Evolutionary conservation across 1,140 invertebrate species (phyloP).

Genomic region (Leptestheria dahalacensis): DNA sequence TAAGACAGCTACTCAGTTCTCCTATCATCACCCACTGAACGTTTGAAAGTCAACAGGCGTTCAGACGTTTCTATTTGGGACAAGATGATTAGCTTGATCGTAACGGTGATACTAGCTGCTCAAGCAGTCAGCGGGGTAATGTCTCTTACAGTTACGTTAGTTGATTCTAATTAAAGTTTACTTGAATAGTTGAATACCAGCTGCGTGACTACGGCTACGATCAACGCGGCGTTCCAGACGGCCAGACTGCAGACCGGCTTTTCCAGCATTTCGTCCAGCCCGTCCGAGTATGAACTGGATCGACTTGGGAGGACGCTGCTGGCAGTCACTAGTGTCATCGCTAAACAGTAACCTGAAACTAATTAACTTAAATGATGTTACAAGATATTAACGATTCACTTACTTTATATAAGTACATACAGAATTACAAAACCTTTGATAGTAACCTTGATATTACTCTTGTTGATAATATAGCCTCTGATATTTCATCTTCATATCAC

Average conservation of each 20-base stretch:
- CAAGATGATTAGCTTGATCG: no score
- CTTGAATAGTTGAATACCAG: neutral
- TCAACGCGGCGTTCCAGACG: conserved; percentile 13
- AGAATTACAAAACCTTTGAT: neutral
- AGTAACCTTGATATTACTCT: neutral
- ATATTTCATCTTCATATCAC: neutral
- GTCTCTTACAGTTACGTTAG: no score
- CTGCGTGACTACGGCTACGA: conserved; percentile 14
- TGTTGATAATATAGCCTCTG: neutral
- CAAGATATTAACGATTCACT: neutral
- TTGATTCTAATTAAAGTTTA: no score
- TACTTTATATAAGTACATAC: neutral
- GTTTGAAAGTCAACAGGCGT: no score
- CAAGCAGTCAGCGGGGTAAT: no score
- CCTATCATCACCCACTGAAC: no score
- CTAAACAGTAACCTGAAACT: conserved; percentile 9
- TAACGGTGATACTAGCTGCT: no score
- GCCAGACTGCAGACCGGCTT: conserved; percentile 3
- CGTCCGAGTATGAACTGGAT: conserved; percentile 16
- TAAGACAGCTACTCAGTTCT: no score
- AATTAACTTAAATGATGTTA: neutral
- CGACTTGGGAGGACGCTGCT: conserved; percentile 14
- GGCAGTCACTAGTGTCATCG: conserved; percentile 9
- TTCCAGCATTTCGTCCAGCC: conserved; percentile 4
- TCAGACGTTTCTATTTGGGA: no score